Base-by-base conservation (phyloP, 2,113 vertebrate species). In the Narcine bancroftii region DNA sequence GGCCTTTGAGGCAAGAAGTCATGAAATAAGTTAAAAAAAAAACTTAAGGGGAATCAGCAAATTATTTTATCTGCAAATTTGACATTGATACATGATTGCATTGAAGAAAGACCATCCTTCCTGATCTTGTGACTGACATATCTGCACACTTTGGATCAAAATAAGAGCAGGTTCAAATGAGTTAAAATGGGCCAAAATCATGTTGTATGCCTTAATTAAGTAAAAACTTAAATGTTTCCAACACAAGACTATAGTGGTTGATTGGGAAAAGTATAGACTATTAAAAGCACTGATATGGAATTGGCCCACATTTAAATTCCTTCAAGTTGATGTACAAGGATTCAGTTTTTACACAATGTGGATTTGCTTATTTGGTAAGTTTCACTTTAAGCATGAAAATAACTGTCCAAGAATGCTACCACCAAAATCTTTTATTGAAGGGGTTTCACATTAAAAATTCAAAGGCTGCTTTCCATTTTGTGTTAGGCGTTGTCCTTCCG, bases 41-140 rank as follows among this genome's bases (percentile, higher is more conserved):
- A n/a, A n/a, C n/a, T n/a, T n/a, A n/a, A n/a, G n/a, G n/a, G n/a
- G n/a, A n/a, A n/a, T n/a, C n/a, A n/a, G n/a, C n/a, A 10, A 60
- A 85, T 85, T 33, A 85, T n/a, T 85, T 85, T 53, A 60, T 85
- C 63, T 33, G 87, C 9, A 29, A 69, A 29, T 69, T 69, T 91
- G 66, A 45, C 24, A 29, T 29, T 29, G 63, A 91, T 69, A 45
- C 24, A 89, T 65, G 36, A 6, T 13, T n/a, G 56, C 15, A 60
- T 50, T 87, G 63, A 21, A 65, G 85, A 65, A 89, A 89, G 36
- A 10, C 5, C 36, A 91, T 69, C 42, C 36, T 63, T 63, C 65
- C 65, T 69, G 65, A 29, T 0, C 36, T 91, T 66, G 63, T 69
- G 87, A 91, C 66, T 65, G 66, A 6, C 66, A 11, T 63, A 71